Evolutionary conservation across 1,140 invertebrate genomes (phyloP), one percentile per base, ranked within the genome.

Genomic region (Delia radicum): DNA sequence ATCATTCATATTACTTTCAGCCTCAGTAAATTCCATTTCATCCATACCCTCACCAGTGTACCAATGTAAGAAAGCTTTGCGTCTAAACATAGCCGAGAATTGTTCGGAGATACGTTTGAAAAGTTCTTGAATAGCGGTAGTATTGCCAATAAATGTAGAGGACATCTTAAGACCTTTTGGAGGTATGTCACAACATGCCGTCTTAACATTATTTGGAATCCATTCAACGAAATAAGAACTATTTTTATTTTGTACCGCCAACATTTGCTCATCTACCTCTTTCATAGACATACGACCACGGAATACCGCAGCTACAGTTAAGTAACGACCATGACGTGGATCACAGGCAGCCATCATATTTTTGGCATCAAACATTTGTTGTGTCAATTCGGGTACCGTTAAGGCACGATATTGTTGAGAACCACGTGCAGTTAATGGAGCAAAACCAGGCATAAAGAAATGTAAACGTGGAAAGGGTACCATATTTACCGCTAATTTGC

Each of bases 381-480:
- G 92, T 0, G 93, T 95, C 21, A 95, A 87, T 82, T 95, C 94
- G 21, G 94, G 92, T 12, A 97, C 95, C 27, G 94, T 92, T 28
- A 93, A 87, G 2, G 93, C 91, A 63, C 92, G 87, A 86, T 96
- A 97, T n/a, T 93, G 91, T 80, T 94, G 93, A 73, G 90, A 92
- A 61, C 93, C 91, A 29, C 95, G 89, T 0, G 95, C 93, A 2
- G 95, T 97, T 0, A 98, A 89, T 0, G 97, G 96, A 2, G 96
- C 96, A 85, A 98, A 98, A 0, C 96, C 95, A 21, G 96, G 94
- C 93, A 97, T 96, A 89, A 98, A 98, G 90, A 98, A 98, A 87
- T 98, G 96, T 21, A 98, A 90, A 83, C 96, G 92, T 61, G 95
- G 95, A 87, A 95, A 89, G 77, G 95, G 95, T 2, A 96, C 94